Conservation (phyloP, 2,797 vertebrate genomes). For the Alcedo atthis region DNA sequence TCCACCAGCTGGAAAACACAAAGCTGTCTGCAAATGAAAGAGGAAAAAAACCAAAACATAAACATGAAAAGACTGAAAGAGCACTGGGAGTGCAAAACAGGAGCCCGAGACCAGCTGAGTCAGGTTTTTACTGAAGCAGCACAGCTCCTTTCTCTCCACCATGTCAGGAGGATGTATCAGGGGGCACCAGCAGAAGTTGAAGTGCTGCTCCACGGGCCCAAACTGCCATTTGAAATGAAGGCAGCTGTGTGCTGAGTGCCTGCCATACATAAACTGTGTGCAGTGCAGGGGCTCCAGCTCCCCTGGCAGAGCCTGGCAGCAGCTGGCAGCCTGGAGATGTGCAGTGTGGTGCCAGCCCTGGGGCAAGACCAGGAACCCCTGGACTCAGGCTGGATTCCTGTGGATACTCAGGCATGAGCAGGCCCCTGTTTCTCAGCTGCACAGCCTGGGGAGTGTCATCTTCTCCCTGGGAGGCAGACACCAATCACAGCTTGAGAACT, state of each 20-base stretch:
- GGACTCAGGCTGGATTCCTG: background rate
- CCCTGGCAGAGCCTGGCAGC: background rate
- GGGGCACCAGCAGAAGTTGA: background rate
- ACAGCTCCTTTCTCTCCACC: background rate
- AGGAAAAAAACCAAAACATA: background rate
- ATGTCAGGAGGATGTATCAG: fast-evolving
- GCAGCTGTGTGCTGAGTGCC: background rate
- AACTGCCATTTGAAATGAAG: background rate
- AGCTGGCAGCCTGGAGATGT: background rate
- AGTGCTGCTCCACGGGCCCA: background rate
- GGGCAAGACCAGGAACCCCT: background rate
- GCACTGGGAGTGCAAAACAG: background rate
- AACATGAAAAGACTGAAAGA: background rate
- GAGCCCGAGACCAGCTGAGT: background rate
- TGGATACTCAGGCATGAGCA: background rate
- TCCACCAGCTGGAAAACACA: background rate
- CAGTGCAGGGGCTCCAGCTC: background rate
- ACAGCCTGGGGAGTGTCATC: background rate
- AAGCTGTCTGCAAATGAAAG: background rate
- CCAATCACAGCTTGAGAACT: background rate
- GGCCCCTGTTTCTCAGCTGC: background rate
- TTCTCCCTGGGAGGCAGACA: background rate
- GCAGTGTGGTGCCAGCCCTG: fast-evolving
- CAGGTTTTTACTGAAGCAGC: background rate
- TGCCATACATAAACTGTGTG: background rate